These are phyloP conservation scores for Xestoiulus laeticollis DNA, from an alignment of 2,888 invertebrate species.

Conservation along the genomic window DNA sequence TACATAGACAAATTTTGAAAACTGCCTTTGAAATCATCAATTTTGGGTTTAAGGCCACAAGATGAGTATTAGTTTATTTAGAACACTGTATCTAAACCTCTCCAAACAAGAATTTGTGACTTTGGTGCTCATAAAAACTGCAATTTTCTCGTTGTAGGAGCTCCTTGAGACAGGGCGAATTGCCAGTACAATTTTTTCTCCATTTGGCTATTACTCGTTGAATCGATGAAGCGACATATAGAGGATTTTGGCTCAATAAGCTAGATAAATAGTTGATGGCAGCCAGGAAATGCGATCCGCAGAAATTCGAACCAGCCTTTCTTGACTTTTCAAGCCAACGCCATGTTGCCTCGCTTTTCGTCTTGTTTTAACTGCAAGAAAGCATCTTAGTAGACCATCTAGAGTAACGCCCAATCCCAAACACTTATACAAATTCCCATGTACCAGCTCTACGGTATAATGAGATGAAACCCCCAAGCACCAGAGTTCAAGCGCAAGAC, in stretches of 20 bases:
- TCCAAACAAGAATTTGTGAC: conserved; percentile 10
- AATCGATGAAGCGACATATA: neutral
- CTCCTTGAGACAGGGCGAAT: neutral
- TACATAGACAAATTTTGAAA: neutral
- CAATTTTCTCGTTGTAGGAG: neutral
- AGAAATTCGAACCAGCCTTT: neutral
- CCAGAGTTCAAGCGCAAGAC: neutral
- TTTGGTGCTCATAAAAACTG: neutral
- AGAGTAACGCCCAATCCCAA: neutral
- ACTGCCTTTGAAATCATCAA: neutral
- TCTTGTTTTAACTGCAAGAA: neutral
- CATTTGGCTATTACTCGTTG: neutral
- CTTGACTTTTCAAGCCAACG: conserved; percentile 4
- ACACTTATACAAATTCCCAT: neutral
- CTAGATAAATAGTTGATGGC: conserved; percentile 36
- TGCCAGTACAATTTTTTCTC: neutral
- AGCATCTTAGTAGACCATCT: conserved; percentile 31
- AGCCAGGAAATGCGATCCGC: conserved; percentile 20
- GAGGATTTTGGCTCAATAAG: conserved; percentile 16
- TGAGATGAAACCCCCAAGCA: conserved; percentile 24
- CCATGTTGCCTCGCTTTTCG: neutral
- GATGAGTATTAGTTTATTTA: neutral
- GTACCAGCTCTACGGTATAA: neutral
- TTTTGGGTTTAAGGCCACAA: neutral
- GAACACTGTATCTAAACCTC: neutral